Evolutionary conservation across 2,797 vertebrate genomes (phyloP), one percentile per base, ranked within the genome.

Genomic region (Etheostoma nigrum): DNA sequence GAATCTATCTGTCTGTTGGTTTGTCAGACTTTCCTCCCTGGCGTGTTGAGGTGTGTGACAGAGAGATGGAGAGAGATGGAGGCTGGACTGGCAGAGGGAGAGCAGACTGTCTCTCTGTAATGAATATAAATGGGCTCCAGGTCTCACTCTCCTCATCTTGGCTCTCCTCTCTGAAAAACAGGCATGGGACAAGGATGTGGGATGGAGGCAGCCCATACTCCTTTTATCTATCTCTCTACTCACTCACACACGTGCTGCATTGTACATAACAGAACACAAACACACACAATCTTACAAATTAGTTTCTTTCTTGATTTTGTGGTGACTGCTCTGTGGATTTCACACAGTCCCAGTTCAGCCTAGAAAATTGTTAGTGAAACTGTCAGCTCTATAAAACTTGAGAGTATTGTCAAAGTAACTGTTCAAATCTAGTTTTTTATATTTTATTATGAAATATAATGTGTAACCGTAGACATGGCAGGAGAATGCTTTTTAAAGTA

Each of bases 61-160:
- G 88, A 79, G 80, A 79, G 75, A 86, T 80, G 80, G 80, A 82
- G 85, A 67, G 83, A 85, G 83, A 90, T 36, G 74, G 82, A 76
- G 76, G 82, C 79, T 72, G 80, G 88, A 88, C 89, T 82, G 85
- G 86, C 87, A 79, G 89, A 89, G 87, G 90, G 87, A 87, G 88
- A 90, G 90, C 79, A 88, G 82, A 89, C 85, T 75, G 91, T 90
- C 91, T 88, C 78, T 66, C 85, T 85, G 83, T 93, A 92, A 93
- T 93, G 92, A 92, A 93, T 94, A 93, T 91, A 91, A 92, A 94
- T 93, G 86, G 79, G 79, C 78, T 89, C 60, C 77, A 33, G 86
- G 69, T 81, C 78, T 85, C 81, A 40, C 75, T 75, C 74, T 71
- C 82, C 79, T 84, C 83, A 72, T 79, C 72, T 40, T 76, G 73